phyloP scores from a whole-genome alignment of 2,888 invertebrate species.

The Zeuzera pyrina region DNA sequence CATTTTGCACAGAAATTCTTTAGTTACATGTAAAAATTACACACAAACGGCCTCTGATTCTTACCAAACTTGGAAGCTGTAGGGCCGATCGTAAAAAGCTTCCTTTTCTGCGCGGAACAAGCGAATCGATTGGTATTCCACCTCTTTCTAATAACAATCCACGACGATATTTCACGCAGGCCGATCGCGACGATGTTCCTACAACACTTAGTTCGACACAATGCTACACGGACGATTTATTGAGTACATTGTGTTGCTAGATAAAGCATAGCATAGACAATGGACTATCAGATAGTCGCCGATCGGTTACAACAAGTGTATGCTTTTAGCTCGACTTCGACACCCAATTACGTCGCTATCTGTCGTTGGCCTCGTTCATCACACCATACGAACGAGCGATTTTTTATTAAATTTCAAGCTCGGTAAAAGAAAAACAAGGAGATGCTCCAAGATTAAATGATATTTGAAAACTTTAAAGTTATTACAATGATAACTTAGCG shows the following conservation, averaged over 20 bases:
- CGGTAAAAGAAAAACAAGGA: slow-evolving; percentile 27
- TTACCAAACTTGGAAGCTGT: slow-evolving; percentile 32
- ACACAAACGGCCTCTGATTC: slow-evolving; percentile 31
- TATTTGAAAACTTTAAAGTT: too few relatives aligned
- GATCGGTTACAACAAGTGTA: slow-evolving; percentile 56
- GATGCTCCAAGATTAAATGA: not conserved
- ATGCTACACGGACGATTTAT: slow-evolving; percentile 63
- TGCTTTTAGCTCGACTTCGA: slow-evolving; percentile 66
- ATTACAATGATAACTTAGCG: too few relatives aligned
- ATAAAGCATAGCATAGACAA: slow-evolving; percentile 65
- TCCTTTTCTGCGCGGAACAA: slow-evolving; percentile 29
- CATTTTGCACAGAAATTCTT: too few relatives aligned
- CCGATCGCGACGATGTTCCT: slow-evolving; percentile 22
- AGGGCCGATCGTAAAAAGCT: slow-evolving; percentile 18
- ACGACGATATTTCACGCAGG: slow-evolving; percentile 33
- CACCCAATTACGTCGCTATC: slow-evolving; percentile 61
- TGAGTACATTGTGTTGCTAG: slow-evolving; percentile 47
- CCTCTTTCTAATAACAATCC: slow-evolving; percentile 61
- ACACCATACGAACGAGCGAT: slow-evolving; percentile 51
- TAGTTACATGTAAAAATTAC: slow-evolving; percentile 27
- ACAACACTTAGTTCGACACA: slow-evolving; percentile 35
- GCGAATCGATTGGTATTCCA: slow-evolving; percentile 49
- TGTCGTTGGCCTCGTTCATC: slow-evolving; percentile 52
- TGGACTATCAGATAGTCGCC: slow-evolving; percentile 55
- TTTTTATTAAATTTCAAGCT: slow-evolving; percentile 37